phyloP scores from a whole-genome alignment of 2,888 invertebrate genomes.

The Leptinotarsa haldemani region DNA sequence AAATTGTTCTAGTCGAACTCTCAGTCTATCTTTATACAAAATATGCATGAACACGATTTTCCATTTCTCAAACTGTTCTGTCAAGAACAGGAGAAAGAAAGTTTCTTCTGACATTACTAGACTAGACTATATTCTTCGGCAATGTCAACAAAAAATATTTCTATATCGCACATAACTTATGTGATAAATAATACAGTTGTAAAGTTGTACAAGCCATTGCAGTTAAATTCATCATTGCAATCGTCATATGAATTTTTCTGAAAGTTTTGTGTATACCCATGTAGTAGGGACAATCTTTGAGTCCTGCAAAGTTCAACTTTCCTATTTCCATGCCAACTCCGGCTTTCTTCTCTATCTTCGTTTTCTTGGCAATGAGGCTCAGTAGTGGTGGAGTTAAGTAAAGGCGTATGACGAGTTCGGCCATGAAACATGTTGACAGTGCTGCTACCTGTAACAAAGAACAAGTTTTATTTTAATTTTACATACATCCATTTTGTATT shows the following conservation, averaged over 20 bases:
- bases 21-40: not conserved
- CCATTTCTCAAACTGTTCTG: not conserved
- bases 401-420: conserved; percentile 81
- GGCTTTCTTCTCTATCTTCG: conserved; percentile 78
- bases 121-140: conserved; percentile 1
- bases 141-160: conserved; percentile 31
- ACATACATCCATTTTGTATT: no score
- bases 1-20: conserved; percentile 5
- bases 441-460: conserved; percentile 72
- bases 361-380: conserved; percentile 79
- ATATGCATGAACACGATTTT: conserved; percentile 2
- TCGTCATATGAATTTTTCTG: conserved; percentile 80
- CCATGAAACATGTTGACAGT: conserved; percentile 75
- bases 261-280: conserved; percentile 79
- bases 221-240: conserved; percentile 84
- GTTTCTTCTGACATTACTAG: not conserved
- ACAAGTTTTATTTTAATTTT: conserved; percentile 40
- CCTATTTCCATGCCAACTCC: conserved; percentile 86
- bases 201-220: conserved; percentile 76
- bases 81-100: conserved; percentile 13
- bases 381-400: conserved; percentile 82
- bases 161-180: conserved; percentile 50
- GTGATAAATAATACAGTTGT: conserved; percentile 74
- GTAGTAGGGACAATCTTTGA: conserved; percentile 84
- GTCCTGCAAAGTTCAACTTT: conserved; percentile 75